Base-by-base conservation (phyloP, 1,140 invertebrate genomes). In the Coptotermes formosanus region DNA sequence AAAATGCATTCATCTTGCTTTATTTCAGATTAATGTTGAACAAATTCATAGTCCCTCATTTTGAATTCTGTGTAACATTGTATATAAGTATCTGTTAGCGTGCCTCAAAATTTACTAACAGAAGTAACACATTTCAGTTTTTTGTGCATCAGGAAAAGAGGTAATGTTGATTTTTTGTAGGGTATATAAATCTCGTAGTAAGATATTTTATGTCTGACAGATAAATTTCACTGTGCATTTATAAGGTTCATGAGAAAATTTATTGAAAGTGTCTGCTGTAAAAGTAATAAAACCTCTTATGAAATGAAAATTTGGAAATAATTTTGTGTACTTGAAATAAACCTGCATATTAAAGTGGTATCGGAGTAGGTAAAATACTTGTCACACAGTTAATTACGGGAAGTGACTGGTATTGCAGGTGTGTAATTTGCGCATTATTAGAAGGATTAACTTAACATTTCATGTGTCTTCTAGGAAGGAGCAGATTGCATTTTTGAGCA, bases 281-380 rank as follows among this genome's bases (percentile, higher is more conserved):
- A 75, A 75, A 75, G n/a, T 75, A 75, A 75, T 75, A 75, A 75
- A 75, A 75, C 64, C n/a, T 30, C 64, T 30, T 75, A 75, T 75
- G 6, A 75, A 30, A 1, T 64, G 64, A 30, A 25, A 75, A 75
- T 8, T 75, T n/a, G 2, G 59, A 75, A 30, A n/a, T 30, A 16
- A 8, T 64, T 64, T 64, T 64, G 21, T 64, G 16, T 64, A 1
- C 59, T 64, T 75, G 14, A 30, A n/a, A 75, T 9, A 30, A 16
- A 75, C 64, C 14, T 75, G 19, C 25, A 75, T 30, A 75, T 75
- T 7, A 75, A 75, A 30, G 14, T 75, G 59, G 25, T n/a, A 64
- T 64, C 21, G 7, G 19, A 64, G 25, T 19, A 75, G 64, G 14
- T 75, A 75, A 55, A 75, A 75, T 75, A 30, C 14, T 75, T 75